phyloP scores from a whole-genome alignment of 2,888 invertebrate genomes.

The Orthosia incerta region DNA sequence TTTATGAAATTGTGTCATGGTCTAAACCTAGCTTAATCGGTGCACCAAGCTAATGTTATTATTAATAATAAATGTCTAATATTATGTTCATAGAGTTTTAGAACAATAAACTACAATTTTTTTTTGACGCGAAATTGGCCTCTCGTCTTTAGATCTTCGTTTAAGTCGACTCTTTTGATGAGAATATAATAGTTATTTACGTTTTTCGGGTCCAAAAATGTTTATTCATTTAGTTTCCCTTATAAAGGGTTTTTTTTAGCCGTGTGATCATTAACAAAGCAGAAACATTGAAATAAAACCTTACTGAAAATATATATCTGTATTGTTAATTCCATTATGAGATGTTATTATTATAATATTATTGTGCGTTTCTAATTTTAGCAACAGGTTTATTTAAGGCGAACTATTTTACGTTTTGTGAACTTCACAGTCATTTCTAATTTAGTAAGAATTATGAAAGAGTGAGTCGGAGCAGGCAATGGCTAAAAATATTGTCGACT shows the following conservation, averaged over 20 bases:
- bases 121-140: conserved; percentile 48
- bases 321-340: neutral
- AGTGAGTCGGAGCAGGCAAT: conserved; percentile 16
- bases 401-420: conserved; percentile 41
- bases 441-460: conserved; percentile 19
- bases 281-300: neutral
- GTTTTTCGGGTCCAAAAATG: neutral
- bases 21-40: conserved; percentile 47
- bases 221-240: neutral
- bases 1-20: conserved; percentile 24
- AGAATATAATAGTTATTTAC: neutral
- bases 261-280: neutral
- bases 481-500: conserved; percentile 30
- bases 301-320: conserved; percentile 16
- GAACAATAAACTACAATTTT: conserved; percentile 42
- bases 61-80: conserved; percentile 36
- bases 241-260: neutral
- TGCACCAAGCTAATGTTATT: conserved; percentile 52
- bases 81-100: conserved; percentile 35
- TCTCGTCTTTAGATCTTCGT: conserved; percentile 39
- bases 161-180: conserved; percentile 11
- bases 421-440: conserved; percentile 25
- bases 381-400: conserved; percentile 40
- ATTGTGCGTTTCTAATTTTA: conserved; percentile 59
- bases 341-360: conserved; percentile 10